These are phyloP conservation scores for Frankliniella intonsa DNA, from an alignment of 2,888 invertebrate genomes.

Conservation along the genomic window DNA sequence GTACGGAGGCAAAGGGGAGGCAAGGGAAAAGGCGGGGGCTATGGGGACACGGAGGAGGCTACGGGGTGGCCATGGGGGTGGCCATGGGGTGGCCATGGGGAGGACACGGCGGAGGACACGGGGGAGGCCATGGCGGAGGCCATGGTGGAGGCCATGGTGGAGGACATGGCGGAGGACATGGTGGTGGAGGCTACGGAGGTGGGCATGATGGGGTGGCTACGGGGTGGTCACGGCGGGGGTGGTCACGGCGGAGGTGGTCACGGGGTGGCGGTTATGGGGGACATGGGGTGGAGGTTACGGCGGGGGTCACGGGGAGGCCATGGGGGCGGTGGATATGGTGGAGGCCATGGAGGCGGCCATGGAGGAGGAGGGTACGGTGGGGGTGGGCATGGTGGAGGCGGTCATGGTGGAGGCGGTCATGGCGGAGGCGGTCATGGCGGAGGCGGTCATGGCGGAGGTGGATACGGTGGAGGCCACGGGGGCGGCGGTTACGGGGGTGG, in stretches of 20 bases:
- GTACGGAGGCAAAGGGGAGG: not conserved
- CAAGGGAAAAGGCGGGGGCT: not conserved
- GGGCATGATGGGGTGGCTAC: not conserved
- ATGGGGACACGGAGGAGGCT: not conserved
- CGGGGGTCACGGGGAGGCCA: not conserved
- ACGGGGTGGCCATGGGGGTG: slow-evolving; percentile 8
- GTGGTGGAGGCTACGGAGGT: not conserved
- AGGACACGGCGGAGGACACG: not conserved
- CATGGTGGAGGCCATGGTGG: not conserved
- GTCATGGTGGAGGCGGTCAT: not conserved
- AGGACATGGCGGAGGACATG: not conserved
- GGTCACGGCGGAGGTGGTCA: not conserved
- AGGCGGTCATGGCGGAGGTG: not conserved
- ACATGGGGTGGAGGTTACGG: not conserved
- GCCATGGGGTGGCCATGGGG: not conserved
- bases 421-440: not conserved
- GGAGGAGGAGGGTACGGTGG: not conserved
- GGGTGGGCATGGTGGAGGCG: not conserved
- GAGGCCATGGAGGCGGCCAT: not conserved
- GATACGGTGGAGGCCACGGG: not conserved
- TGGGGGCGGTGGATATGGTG: not conserved
- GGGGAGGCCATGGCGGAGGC: not conserved
- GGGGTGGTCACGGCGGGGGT: not conserved
- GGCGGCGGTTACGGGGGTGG: not conserved
- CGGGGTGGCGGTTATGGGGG: not conserved